phyloP scores from a whole-genome alignment of 2,888 invertebrate species.

The Charanyca ferruginea region DNA sequence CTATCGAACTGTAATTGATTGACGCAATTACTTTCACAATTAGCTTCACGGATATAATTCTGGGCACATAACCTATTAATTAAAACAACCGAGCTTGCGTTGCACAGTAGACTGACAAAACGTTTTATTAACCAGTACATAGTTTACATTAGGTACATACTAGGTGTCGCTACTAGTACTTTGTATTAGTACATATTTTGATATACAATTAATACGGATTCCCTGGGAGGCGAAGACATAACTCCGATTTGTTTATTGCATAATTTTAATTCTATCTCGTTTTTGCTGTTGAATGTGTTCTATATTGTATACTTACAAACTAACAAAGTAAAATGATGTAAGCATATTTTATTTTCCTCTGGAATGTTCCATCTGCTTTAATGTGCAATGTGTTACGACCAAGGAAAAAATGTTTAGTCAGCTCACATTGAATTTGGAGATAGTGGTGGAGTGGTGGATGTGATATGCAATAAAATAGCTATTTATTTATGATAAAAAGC shows the following conservation, averaged over 20 bases:
- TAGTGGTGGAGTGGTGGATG: conserved; percentile 62
- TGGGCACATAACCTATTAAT: too few relatives aligned
- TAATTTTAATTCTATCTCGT: conserved; percentile 82
- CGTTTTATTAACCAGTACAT: too few relatives aligned
- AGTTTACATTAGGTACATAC: too few relatives aligned
- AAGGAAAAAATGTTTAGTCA: conserved; percentile 70
- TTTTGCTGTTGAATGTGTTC: conserved; percentile 81
- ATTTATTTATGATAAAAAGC: too few relatives aligned
- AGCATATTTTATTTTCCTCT: conserved; percentile 84
- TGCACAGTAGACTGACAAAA: too few relatives aligned
- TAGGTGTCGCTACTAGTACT: too few relatives aligned
- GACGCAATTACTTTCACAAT: too few relatives aligned
- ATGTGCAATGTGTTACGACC: conserved; percentile 76
- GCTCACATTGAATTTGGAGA: conserved; percentile 54
- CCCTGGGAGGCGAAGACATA: conserved; percentile 92
- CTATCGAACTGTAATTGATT: too few relatives aligned
- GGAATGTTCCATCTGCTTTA: conserved; percentile 80
- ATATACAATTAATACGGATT: too few relatives aligned
- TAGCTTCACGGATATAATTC: too few relatives aligned
- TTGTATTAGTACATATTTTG: too few relatives aligned
- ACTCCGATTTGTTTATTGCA: conserved; percentile 88
- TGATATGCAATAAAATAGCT: conserved; percentile 70
- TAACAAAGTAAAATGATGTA: conserved; percentile 75
- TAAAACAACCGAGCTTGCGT: too few relatives aligned
- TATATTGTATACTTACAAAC: conserved; percentile 68